Conservation (phyloP, 2,888 invertebrate genomes). For the Tetheella fluctuosa region DNA sequence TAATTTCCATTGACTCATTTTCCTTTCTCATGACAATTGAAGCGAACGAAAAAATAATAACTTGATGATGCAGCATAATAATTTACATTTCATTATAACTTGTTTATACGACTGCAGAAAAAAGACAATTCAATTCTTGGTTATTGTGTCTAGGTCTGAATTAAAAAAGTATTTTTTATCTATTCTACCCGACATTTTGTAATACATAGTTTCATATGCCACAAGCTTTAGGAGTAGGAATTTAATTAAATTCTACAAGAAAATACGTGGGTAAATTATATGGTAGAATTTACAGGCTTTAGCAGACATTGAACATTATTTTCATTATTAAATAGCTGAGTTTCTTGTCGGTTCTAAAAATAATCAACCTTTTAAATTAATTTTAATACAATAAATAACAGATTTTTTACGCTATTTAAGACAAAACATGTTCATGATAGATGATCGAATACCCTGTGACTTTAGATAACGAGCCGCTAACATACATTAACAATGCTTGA, state of each 20-base stretch:
- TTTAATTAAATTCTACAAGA: slow-evolving; percentile 5
- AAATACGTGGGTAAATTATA: neutral
- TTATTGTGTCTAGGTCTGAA: neutral
- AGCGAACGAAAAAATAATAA: slow-evolving; percentile 5
- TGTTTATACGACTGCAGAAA: neutral
- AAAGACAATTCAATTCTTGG: neutral
- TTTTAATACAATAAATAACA: neutral
- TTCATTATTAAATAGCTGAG: neutral
- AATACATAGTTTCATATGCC: neutral
- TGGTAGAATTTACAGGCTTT: neutral
- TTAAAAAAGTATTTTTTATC: neutral
- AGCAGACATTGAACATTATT: neutral
- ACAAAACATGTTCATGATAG: neutral
- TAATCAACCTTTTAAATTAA: neutral
- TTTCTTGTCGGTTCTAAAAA: neutral
- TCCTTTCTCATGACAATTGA: neutral
- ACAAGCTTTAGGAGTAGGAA: neutral
- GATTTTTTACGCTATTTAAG: neutral
- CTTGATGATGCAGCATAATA: slow-evolving; percentile 10
- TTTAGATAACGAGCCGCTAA: neutral
- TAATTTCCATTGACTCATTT: neutral
- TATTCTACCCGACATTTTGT: neutral
- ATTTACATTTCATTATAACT: neutral
- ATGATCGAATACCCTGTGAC: no score
- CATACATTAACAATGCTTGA: neutral